Conservation (phyloP, 1,140 invertebrate species). For the Dinothrombium tinctorium region DNA sequence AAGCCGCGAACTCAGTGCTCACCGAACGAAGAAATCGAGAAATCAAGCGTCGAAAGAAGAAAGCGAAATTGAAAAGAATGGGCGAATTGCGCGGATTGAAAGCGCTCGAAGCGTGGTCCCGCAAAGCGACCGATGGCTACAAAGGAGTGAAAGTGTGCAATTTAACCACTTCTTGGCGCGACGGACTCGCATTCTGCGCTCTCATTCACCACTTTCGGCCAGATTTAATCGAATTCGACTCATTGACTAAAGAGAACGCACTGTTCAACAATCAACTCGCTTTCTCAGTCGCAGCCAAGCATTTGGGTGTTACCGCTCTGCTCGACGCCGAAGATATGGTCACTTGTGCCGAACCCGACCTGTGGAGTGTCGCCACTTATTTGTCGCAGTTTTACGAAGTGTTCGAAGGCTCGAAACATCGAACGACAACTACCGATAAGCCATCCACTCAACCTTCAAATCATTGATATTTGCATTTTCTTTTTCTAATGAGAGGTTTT, state of each 20-base stretch:
- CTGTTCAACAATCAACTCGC: slow-evolving; percentile 65
- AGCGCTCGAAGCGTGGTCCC: slow-evolving; percentile 50
- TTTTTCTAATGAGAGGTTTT: too few relatives aligned
- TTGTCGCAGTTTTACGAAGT: slow-evolving; percentile 80
- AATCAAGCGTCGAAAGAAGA: too few relatives aligned
- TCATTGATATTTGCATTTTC: too few relatives aligned
- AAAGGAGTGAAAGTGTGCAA: slow-evolving; percentile 60
- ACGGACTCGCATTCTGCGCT: slow-evolving; percentile 88
- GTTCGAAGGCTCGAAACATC: slow-evolving; percentile 28
- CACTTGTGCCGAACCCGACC: slow-evolving; percentile 58
- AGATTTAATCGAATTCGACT: slow-evolving; percentile 88
- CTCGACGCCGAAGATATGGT: slow-evolving; percentile 86
- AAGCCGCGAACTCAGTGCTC: too few relatives aligned
- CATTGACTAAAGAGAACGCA: slow-evolving; percentile 62
- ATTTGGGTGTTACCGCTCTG: slow-evolving; percentile 74
- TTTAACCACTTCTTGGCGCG: slow-evolving; percentile 82
- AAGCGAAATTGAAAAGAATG: too few relatives aligned
- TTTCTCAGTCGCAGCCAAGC: slow-evolving; percentile 61
- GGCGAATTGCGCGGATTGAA: slow-evolving; percentile 56
- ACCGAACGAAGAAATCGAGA: too few relatives aligned
- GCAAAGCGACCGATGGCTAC: slow-evolving; percentile 61
- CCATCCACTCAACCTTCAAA: too few relatives aligned
- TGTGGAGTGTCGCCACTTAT: slow-evolving; percentile 74
- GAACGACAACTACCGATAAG: too few relatives aligned
- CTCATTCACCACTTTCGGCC: slow-evolving; percentile 85